phyloP scores from a whole-genome alignment of 2,888 invertebrate species.

The Stratiomys singularior region DNA sequence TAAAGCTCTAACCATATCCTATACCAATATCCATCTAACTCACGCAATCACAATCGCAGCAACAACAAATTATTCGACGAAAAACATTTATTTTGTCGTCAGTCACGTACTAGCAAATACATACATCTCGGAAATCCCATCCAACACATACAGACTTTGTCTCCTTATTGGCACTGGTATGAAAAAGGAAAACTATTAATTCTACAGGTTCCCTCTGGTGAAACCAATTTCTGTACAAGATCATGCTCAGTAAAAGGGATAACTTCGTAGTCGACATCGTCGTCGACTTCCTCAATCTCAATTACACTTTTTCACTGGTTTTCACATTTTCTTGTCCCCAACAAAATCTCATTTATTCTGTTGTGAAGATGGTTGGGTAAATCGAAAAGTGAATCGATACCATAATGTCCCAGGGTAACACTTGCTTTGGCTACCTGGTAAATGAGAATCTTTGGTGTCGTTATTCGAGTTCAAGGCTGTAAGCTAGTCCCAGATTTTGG shows the following conservation, averaged over 20 bases:
- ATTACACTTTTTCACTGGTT: background rate
- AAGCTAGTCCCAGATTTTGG: too few species aligned
- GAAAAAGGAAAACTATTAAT: background rate
- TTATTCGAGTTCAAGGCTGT: background rate
- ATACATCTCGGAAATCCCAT: background rate
- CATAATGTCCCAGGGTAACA: constrained; percentile 1
- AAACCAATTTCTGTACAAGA: too few species aligned
- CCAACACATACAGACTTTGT: background rate
- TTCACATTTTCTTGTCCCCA: background rate
- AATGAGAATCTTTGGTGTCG: background rate
- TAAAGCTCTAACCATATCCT: too few species aligned
- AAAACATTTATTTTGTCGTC: background rate
- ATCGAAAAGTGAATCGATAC: constrained; percentile 4
- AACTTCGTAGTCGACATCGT: background rate
- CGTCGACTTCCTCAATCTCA: background rate
- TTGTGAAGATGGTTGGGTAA: background rate
- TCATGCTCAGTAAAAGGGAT: background rate
- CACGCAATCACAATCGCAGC: background rate
- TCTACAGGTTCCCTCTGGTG: background rate
- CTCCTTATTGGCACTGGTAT: background rate
- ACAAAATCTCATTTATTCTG: background rate
- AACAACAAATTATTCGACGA: constrained; percentile 2
- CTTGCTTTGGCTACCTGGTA: background rate
- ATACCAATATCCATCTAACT: too few species aligned
- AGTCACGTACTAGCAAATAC: background rate